phyloP scores from a whole-genome alignment of 2,888 invertebrate species.

The Xestia ashworthii region DNA sequence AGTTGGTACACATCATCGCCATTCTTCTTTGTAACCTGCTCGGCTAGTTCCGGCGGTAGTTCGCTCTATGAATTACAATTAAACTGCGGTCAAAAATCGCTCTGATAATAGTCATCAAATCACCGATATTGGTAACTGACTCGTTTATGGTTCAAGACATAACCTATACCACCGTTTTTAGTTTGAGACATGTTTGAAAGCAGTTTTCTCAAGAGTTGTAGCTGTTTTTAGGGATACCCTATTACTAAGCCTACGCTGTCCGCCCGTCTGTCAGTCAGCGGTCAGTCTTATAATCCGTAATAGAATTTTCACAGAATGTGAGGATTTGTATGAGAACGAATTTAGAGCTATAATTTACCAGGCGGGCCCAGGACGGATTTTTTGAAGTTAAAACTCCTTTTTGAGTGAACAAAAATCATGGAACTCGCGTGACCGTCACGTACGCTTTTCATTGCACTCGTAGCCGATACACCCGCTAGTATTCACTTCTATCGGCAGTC shows the following conservation, averaged over 20 bases:
- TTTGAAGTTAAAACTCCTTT: no score
- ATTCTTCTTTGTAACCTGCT: neutral
- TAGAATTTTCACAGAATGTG: no score
- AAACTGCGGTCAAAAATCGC: slow-evolving; percentile 1
- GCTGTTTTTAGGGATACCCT: no score
- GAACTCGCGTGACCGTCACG: no score
- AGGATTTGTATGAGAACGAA: neutral
- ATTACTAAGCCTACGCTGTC: no score
- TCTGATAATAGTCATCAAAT: neutral
- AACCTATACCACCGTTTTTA: neutral
- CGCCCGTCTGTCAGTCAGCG: no score
- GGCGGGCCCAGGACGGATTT: neutral
- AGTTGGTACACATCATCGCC: slow-evolving; percentile 14
- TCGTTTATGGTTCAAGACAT: neutral
- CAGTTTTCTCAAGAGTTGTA: neutral
- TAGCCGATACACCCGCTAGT: no score
- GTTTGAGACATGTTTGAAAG: neutral
- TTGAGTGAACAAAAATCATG: no score
- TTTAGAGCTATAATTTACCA: neutral
- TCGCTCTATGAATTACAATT: slow-evolving; percentile 32
- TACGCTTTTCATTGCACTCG: neutral
- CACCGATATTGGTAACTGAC: neutral
- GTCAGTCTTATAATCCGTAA: no score
- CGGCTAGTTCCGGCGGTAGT: slow-evolving; percentile 36
- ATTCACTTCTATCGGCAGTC: no score